Evolutionary conservation across 2,888 invertebrate genomes (phyloP), one percentile per base, ranked within the genome.

Genomic region (Clunio marinus): DNA sequence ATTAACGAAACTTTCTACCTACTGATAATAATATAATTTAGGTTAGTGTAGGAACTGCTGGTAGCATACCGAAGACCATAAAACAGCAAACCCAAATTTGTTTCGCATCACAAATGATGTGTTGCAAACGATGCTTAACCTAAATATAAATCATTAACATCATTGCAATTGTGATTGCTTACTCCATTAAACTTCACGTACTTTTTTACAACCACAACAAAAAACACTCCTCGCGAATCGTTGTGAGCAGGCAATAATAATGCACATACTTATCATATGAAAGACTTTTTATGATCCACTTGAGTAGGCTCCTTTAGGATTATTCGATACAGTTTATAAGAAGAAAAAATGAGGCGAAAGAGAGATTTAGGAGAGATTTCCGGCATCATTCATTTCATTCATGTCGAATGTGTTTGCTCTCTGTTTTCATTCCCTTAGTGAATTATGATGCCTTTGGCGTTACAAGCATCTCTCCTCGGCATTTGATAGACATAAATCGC

Each of bases 361-460:
- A n/a, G 41, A 41, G 41, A 41, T 5, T 41, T 41, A 41, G 41
- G 41, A 37, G 60, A 37, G 35, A 37, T 25, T 41, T 60, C 60
- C 60, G 60, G 60, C 37, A 37, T 60, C 37, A 59, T 59, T 32
- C 45, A 13, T 59, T 59, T 59, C 20, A 27, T 20, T 22, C 25
- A 58, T 58, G 27, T 27, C 57, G 57, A 58, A 58, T 58, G 51
- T 51, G 7, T 20, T 17, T 51, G 10, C 2, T n/a, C n/a, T n/a
- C n/a, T 10, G 15, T 41, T 41, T 41, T 10, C 41, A 15, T 41
- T 57, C n/a, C 15, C 17, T 57, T 32, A 13, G 22, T 60, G 60
- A 60, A 24, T 60, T 60, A 60, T 60, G 60, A 60, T 60, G 20
- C 24, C 59, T 10, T 32, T 32, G 59, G 41, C 41, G 41, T 15